Evolutionary conservation across 2,797 vertebrate species (phyloP), one percentile per base, ranked within the genome.

Genomic region (Tenualosa thibaudeaui): DNA sequence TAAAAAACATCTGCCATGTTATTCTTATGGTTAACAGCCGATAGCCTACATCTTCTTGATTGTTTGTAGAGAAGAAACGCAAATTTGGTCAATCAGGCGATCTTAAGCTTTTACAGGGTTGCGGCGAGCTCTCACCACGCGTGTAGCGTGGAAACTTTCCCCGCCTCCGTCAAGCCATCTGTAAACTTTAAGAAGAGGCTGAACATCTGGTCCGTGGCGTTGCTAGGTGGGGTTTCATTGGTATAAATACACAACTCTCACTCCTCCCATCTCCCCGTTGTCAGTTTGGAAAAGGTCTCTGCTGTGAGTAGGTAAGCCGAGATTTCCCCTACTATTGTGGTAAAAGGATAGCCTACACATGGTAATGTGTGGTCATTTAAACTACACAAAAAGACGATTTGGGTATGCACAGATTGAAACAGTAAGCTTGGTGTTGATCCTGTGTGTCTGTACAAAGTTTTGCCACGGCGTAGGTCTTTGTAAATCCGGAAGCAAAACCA

Each of bases 201-300:
- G 17, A 26, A 82, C 81, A 24, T 82, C n/a, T 82, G 10, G n/a
- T 82, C 40, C 17, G 71, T 5, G 40, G 71, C 71, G 71, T 78
- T 78, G 71, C 71, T 78, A 78, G 71, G 71, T 46, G 71, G 40
- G 40, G 71, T 78, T 78, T 78, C 37, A n/a, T n/a, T 78, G 71
- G 40, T 78, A 78, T 78, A 78, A 78, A 78, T 78, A 46, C 71
- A 43, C 0, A 2, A 13, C 68, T n/a, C 46, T 43, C 17, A 78
- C 40, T 78, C 37, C 71, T 46, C 37, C 71, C 37, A 19, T 4
- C 37, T 46, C 40, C 71, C 17, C 71, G 37, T 46, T 78, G 71
- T 19, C 40, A 78, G 71, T 46, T 19, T 43, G 71, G 40, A 46
- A 75, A 75, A 78, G 54, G 4, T 43, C 15, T 78, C 37, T 46